Evolutionary conservation across 2,113 vertebrate genomes (phyloP).

Genomic region (Lepus timidus): DNA sequence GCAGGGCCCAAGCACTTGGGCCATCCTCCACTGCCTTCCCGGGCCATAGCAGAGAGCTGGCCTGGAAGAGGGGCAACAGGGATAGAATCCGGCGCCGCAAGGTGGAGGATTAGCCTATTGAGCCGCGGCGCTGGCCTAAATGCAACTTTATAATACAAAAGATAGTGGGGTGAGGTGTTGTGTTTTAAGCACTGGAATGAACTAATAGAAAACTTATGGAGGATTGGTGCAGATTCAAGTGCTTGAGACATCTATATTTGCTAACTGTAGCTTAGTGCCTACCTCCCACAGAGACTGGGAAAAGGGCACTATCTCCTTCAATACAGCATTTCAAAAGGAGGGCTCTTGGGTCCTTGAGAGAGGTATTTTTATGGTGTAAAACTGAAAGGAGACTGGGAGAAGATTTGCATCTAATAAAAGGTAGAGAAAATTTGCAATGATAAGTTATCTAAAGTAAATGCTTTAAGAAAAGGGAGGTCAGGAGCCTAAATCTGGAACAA

Average conservation of each 20-base stretch:
- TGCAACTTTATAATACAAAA: neutral
- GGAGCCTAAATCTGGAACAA: neutral
- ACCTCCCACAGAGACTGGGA: neutral
- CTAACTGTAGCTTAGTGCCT: neutral
- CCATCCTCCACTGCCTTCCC: too few relatives aligned
- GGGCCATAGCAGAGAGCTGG: too few relatives aligned
- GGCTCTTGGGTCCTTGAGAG: neutral
- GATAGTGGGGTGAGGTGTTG: fast-evolving
- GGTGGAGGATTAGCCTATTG: too few relatives aligned
- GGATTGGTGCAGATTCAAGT: fast-evolving
- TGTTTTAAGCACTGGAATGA: neutral
- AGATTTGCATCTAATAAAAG: neutral
- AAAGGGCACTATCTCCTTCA: neutral
- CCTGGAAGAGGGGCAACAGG: too few relatives aligned
- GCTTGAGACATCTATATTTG: neutral
- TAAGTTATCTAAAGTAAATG: neutral
- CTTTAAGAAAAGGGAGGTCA: neutral
- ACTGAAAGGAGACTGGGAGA: neutral
- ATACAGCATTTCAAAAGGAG: neutral
- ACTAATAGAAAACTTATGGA: neutral
- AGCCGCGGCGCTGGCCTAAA: too few relatives aligned
- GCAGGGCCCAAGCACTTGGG: too few relatives aligned
- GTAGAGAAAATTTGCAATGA: neutral
- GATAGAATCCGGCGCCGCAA: too few relatives aligned
- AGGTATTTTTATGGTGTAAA: neutral